These are phyloP conservation scores for Microcebus tavaratra DNA, from an alignment of 2,113 vertebrate genomes.

Conservation along the genomic window DNA sequence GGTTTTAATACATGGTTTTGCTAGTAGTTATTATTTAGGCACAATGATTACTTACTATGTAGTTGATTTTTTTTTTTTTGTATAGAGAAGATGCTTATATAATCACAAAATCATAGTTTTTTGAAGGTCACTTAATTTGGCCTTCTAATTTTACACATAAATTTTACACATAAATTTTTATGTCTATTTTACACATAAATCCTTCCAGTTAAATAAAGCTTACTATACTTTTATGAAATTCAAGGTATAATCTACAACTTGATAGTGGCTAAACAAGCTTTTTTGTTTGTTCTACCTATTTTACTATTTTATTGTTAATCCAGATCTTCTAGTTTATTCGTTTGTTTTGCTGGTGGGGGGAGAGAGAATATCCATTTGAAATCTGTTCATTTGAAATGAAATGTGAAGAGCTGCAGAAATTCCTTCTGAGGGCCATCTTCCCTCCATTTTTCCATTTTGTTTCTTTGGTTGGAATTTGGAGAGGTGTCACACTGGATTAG, in stretches of 20 bases:
- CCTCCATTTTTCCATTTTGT: not conserved
- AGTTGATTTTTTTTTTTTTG: not conserved
- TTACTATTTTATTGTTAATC: not conserved
- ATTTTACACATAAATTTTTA: no score
- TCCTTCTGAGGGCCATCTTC: not conserved
- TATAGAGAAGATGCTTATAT: not conserved
- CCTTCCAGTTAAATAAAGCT: not conserved
- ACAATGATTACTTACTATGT: not conserved
- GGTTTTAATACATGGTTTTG: not conserved
- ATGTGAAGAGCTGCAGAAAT: not conserved
- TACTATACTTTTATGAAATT: not conserved
- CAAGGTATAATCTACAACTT: not conserved
- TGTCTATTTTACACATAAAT: not conserved
- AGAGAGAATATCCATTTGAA: not conserved
- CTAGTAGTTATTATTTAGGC: not conserved
- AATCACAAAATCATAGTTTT: not conserved
- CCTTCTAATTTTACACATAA: constrained; percentile 16
- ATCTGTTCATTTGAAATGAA: constrained; percentile 8
- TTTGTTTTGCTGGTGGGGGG: not conserved
- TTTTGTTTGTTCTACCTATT: not conserved
- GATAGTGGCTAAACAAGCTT: not conserved
- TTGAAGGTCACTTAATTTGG: constrained; percentile 4
- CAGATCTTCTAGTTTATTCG: not conserved
- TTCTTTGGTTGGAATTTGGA: not conserved
- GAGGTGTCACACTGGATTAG: not conserved